Conservation (phyloP, 2,113 vertebrate genomes). For the Pteronura brasiliensis region DNA sequence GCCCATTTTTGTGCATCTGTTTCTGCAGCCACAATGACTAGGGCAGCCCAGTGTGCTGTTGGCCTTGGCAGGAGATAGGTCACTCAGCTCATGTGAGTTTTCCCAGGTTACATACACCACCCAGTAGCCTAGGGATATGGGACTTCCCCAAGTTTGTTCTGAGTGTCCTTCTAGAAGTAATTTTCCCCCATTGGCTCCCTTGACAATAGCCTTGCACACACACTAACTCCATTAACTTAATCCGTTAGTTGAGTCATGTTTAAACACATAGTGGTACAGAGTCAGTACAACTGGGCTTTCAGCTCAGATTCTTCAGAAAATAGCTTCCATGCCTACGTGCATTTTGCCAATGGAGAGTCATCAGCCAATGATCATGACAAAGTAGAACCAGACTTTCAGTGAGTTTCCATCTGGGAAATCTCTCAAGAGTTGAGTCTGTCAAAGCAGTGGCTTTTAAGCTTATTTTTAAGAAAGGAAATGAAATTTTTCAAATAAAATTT, state of each 20-base stretch:
- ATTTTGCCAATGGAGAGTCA: not conserved
- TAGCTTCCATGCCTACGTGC: not conserved
- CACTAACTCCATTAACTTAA: not conserved
- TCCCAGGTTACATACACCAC: rapidly evolving
- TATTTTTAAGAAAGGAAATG: not conserved
- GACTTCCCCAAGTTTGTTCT: not conserved
- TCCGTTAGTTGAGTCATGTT: not conserved
- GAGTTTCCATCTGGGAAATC: conserved; percentile 56
- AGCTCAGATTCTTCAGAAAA: not conserved
- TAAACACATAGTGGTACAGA: not conserved
- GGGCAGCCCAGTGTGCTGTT: not conserved
- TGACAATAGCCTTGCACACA: not conserved
- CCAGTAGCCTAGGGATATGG: not conserved
- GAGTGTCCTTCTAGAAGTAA: not conserved
- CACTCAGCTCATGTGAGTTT: rapidly evolving
- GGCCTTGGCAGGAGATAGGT: not conserved
- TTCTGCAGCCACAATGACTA: rapidly evolving
- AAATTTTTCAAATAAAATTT: not conserved
- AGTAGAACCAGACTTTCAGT: conserved; percentile 22
- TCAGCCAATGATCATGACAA: not conserved
- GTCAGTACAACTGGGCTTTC: not conserved
- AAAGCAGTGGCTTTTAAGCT: not conserved
- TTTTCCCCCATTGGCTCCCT: not conserved
- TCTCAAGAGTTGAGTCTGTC: not conserved
- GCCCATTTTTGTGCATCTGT: no score